Evolutionary conservation across 2,113 vertebrate species (phyloP), one percentile per base, ranked within the genome.

Genomic region (Xerus inauris): DNA sequence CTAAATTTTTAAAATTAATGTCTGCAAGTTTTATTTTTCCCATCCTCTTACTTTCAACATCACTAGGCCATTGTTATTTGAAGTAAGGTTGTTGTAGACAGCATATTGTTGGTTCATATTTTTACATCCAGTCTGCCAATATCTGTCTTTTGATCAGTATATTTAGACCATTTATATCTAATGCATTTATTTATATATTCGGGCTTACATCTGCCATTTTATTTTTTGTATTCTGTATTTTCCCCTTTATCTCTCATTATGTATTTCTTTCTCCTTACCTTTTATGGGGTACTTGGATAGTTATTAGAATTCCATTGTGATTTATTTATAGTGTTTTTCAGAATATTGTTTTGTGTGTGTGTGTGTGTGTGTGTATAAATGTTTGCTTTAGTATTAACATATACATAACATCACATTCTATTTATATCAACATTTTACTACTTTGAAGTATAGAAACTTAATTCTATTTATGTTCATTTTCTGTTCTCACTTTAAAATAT

Each of bases 401-500:
- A 69, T 67, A 51, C 8, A 75, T 62, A 13, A 89, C 62, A 69
- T 54, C 49, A 87, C 49, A 72, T 10, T 88, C 35, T 87, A 54
- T 51, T 89, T 79, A 4, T 88, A 57, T 45, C 14, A 59, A 49
- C 10, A 38, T 82, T 87, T 95, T 89, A 72, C 28, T 17, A 85
- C 49, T 81, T 94, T 47, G 32, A 95, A 38, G n/a, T 95, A 26
- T 72, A 76, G 86, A 86, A 89, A 81, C 59, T 69, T 77, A 76
- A 65, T 93, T 77, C 40, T 72, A 87, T n/a, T 47, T 73, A 76
- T 65, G 42, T 94, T 30, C 35, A 13, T 13, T 86, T 69, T 81
- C 16, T 54, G 54, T 84, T 35, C 17, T 5, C 19, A 30, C 26
- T 72, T 92, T 89, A 35, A 87, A 76, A 42, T 81, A 85, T 93